These are phyloP conservation scores for Pseudochirops corinnae DNA, from an alignment of 2,797 vertebrate genomes.

Conservation along the genomic window DNA sequence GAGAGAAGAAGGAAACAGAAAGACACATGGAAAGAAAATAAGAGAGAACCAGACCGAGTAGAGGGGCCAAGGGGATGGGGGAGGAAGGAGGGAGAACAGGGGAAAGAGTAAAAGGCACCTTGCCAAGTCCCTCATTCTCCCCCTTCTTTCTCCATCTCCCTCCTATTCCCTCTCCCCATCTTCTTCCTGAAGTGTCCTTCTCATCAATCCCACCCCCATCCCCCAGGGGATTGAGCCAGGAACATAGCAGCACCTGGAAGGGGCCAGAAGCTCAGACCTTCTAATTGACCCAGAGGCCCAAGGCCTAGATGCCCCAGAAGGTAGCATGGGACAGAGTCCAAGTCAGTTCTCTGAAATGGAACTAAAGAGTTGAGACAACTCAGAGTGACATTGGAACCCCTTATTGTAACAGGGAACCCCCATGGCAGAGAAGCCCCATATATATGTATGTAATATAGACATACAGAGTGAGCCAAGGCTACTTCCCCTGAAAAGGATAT, in stretches of 20 bases:
- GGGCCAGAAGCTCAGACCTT: background rate
- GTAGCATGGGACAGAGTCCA: background rate
- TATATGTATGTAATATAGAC: background rate
- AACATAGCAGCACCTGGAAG: constrained; percentile 22
- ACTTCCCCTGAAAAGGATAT: background rate
- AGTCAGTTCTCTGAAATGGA: background rate
- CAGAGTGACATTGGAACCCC: background rate
- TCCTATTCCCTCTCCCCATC: background rate
- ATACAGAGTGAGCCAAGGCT: background rate
- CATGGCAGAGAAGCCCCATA: background rate
- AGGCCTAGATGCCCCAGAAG: background rate
- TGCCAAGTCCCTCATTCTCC: background rate
- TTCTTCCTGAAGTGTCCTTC: background rate
- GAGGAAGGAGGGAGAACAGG: background rate
- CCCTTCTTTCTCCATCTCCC: background rate
- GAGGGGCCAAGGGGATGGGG: constrained; percentile 7
- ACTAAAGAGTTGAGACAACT: background rate
- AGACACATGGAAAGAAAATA: background rate
- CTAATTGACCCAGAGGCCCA: background rate
- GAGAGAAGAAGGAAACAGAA: background rate
- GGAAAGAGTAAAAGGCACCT: background rate
- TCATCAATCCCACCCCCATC: background rate
- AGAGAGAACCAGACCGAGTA: constrained; percentile 53
- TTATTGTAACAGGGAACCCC: background rate
- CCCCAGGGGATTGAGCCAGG: constrained; percentile 37